Evolutionary conservation across 2,113 vertebrate genomes (phyloP).

Genomic region (Bungarus multicinctus): DNA sequence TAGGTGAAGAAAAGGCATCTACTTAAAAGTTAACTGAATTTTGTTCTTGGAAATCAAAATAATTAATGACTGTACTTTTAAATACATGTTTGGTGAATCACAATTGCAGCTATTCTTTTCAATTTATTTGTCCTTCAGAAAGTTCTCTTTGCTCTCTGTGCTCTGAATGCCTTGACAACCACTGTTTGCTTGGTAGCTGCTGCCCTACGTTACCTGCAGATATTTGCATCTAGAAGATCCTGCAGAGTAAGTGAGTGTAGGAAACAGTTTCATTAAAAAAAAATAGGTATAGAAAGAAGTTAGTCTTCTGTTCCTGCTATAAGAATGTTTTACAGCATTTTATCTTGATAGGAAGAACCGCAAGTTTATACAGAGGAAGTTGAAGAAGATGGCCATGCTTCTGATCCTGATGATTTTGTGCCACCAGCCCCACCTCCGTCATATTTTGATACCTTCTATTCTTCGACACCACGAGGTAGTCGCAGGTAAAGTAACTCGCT

Average conservation of each 20-base stretch:
- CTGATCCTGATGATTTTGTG: slow-evolving; percentile 79
- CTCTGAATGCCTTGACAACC: slow-evolving; percentile 79
- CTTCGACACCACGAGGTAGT: slow-evolving; percentile 64
- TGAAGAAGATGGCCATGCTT: slow-evolving; percentile 65
- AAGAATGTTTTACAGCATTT: background rate
- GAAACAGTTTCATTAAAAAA: background rate
- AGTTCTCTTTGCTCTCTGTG: slow-evolving; percentile 81
- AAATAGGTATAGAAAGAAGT: background rate
- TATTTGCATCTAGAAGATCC: slow-evolving; percentile 70
- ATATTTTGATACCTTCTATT: slow-evolving; percentile 79
- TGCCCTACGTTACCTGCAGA: slow-evolving; percentile 76
- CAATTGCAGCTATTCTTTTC: slow-evolving; percentile 3
- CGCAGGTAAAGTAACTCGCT: slow-evolving; percentile 66
- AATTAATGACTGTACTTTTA: background rate
- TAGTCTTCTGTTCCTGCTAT: background rate
- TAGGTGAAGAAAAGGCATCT: background rate
- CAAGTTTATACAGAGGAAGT: slow-evolving; percentile 69
- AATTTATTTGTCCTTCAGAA: slow-evolving; percentile 69
- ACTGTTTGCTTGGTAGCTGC: slow-evolving; percentile 78
- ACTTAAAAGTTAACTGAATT: background rate
- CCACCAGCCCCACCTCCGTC: slow-evolving; percentile 79
- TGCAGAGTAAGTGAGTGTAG: slow-evolving; percentile 71
- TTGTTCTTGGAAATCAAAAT: background rate
- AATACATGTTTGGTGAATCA: background rate
- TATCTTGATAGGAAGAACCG: slow-evolving; percentile 70